These are phyloP conservation scores for Asbolus verrucosus DNA, from an alignment of 1,140 invertebrate genomes.

Conservation along the genomic window DNA sequence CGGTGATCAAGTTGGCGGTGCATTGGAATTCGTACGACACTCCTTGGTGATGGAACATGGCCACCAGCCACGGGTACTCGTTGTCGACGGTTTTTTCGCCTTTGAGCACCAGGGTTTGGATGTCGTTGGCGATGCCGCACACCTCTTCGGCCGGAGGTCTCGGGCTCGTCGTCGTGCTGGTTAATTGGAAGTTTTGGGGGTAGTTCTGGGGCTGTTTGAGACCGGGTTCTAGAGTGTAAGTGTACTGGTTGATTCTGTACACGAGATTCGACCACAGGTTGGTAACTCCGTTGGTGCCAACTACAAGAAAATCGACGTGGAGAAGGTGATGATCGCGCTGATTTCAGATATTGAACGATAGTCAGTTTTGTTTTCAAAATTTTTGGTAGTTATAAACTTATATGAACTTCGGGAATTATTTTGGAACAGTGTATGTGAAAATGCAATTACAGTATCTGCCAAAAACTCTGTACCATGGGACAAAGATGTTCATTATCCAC, in stretches of 20 bases:
- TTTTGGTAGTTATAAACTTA: no score
- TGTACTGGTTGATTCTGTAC: conserved; percentile 38
- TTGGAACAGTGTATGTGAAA: no score
- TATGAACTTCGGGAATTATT: no score
- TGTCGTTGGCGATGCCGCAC: conserved; percentile 50
- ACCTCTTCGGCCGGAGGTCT: conserved; percentile 27
- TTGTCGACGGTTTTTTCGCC: conserved; percentile 50
- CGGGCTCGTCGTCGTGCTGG: neutral
- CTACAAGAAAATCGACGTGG: conserved; percentile 1
- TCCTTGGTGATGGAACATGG: conserved; percentile 51
- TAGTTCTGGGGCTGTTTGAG: neutral
- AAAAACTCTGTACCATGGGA: no score
- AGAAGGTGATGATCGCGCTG: no score
- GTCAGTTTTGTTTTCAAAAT: conserved; percentile 6
- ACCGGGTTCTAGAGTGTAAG: conserved; percentile 13
- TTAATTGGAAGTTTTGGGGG: neutral
- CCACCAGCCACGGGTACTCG: conserved; percentile 57
- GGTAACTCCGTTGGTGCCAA: conserved; percentile 40
- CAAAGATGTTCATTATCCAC: no score
- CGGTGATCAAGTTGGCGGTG: conserved; percentile 60
- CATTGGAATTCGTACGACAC: conserved; percentile 60
- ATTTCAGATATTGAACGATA: no score
- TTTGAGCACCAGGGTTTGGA: conserved; percentile 52
- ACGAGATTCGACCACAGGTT: conserved; percentile 49
- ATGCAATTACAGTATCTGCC: no score